Evolutionary conservation across 2,113 vertebrate genomes (phyloP), one percentile per base, ranked within the genome.

Genomic region (Petrocephalus microphthalmus): DNA sequence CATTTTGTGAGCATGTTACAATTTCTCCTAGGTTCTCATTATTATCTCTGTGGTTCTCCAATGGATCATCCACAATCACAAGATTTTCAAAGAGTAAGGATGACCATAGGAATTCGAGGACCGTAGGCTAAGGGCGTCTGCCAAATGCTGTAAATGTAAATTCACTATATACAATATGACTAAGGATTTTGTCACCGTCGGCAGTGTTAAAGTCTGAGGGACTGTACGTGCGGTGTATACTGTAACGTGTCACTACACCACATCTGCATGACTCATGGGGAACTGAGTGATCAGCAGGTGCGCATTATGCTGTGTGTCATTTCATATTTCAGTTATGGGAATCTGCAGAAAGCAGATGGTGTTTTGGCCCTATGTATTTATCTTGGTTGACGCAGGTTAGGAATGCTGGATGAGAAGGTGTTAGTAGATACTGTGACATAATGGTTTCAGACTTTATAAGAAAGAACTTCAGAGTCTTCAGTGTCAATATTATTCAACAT

Each of bases 401-500:
- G 45, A 53, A 53, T 29, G 10, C 33, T 42, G 56, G 85, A 85
- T 7, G 6, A 37, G 22, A 42, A 56, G 22, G 47, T 56, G 53
- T 49, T 17, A 88, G 37, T 17, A 7, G 53, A 60, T n/a, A 57
- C n/a, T n/a, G 53, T 84, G 45, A 42, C 54, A 78, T 84, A 56
- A 88, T 81, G 33, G 22, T 52, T 78, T 74, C 74, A 78, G 42
- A 78, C 17, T 83, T 47, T 56, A 71, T 74, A 53, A 19, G 45
- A 60, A 85, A 60, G 71, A 60, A 83, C 37, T 51, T 47, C 86
- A 84, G 45, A 57, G 22, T 83, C 54, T 87, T 88, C 85, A 86
- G 89, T 89, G 90, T 89, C 86, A 64, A 64, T 25, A 89, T 92
- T 92, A 90, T 56, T 88, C 91, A 90, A 92, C 54, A 47, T 37